Conservation (phyloP, 2,113 vertebrate genomes). For the Papio anubis region DNA sequence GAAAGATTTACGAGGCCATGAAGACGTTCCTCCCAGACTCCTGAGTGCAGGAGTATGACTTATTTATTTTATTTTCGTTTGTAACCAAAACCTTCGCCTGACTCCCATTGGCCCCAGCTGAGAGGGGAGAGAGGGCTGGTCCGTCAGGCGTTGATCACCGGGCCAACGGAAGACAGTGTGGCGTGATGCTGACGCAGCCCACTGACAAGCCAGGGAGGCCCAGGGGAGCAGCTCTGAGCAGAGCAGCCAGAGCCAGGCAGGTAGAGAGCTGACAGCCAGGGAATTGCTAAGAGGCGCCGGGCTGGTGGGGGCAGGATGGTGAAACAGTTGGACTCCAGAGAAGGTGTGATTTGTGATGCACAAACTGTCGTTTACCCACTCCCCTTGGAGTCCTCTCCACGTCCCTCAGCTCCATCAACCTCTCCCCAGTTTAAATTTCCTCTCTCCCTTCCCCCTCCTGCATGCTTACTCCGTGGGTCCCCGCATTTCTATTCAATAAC, state of each 20-base stretch:
- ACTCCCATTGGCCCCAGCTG: constrained; percentile 73
- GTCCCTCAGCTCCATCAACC: neutral
- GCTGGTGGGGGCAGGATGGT: constrained; percentile 59
- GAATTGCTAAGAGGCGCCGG: constrained; percentile 63
- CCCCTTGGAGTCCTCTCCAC: neutral
- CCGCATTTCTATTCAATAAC: neutral
- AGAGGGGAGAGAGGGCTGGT: constrained; percentile 66
- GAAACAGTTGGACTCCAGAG: constrained; percentile 20
- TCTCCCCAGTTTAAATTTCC: neutral
- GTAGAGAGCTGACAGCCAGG: constrained; percentile 69
- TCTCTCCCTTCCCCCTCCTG: neutral
- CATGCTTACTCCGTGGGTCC: neutral
- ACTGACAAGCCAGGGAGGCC: constrained; percentile 66
- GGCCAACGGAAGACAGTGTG: constrained; percentile 76
- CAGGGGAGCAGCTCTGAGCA: constrained; percentile 63
- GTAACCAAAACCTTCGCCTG: constrained; percentile 70
- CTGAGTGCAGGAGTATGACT: constrained; percentile 63
- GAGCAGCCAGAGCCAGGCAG: constrained; percentile 67
- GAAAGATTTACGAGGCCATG: constrained; percentile 71
- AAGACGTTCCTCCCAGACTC: constrained; percentile 69
- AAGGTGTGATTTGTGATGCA: constrained; percentile 9
- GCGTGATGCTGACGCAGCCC: constrained; percentile 79
- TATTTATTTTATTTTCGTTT: constrained; percentile 76
- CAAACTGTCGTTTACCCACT: neutral
- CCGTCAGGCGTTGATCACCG: constrained; percentile 71